phyloP scores from a whole-genome alignment of 2,113 vertebrate genomes.

The Larimichthys crocea region DNA sequence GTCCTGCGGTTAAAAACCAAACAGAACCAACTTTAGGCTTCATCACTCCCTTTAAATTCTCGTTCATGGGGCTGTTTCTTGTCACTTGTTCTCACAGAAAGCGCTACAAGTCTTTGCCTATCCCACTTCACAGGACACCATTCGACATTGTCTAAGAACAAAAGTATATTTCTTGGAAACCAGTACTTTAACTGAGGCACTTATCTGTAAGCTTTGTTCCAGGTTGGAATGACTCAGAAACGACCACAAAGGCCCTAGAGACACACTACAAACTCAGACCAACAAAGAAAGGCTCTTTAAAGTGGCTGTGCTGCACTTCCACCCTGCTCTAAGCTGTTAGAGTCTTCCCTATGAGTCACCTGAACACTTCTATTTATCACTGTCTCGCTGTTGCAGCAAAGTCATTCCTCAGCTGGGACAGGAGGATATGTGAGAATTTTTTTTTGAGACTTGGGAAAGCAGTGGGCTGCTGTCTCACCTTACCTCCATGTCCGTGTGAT shows the following conservation, averaged over 20 bases:
- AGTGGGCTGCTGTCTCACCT: constrained; percentile 33
- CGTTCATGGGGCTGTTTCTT: not conserved
- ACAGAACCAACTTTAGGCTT: constrained; percentile 7
- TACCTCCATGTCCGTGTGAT: constrained; percentile 12
- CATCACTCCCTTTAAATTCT: constrained; percentile 9
- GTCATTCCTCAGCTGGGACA: constrained; percentile 63
- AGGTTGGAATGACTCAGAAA: constrained; percentile 59
- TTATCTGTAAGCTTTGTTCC: constrained; percentile 61
- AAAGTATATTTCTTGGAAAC: constrained; percentile 56
- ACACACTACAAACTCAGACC: constrained; percentile 46
- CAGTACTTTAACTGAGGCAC: constrained; percentile 43
- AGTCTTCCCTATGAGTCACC: constrained; percentile 65
- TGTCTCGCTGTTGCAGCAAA: constrained; percentile 53
- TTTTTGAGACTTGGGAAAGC: constrained; percentile 51
- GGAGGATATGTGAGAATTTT: constrained; percentile 48
- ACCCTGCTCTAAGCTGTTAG: constrained; percentile 55
- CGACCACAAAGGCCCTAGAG: constrained; percentile 49
- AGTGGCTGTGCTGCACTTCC: constrained; percentile 58
- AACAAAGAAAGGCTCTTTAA: constrained; percentile 54
- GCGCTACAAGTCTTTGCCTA: constrained; percentile 2
- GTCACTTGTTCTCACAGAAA: constrained; percentile 5
- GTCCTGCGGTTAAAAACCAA: not conserved
- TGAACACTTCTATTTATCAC: constrained; percentile 73
- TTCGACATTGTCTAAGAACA: constrained; percentile 60
- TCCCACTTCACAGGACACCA: constrained; percentile 25